A percentile compares a stretch with the other conserved stretches of the same genome.
Conservation (phyloP, 2,888 invertebrate species). For the Antheraea assamensis region DNA sequence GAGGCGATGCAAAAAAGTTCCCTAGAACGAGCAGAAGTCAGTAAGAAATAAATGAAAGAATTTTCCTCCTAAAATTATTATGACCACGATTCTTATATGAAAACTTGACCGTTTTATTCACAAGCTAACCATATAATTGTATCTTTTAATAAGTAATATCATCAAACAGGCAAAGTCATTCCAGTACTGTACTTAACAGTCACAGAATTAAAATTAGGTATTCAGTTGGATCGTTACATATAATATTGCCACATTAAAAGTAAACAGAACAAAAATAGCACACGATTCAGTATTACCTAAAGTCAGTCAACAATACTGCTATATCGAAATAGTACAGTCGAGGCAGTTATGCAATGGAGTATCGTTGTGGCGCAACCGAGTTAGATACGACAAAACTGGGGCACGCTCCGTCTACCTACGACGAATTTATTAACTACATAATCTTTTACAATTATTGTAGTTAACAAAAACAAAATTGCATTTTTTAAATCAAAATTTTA, state of each 20-base stretch:
- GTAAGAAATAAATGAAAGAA: no score
- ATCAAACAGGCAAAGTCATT: not conserved
- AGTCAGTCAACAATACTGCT: constrained; percentile 40
- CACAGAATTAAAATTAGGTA: not conserved
- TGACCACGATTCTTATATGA: no score
- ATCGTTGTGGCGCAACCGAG: constrained; percentile 65
- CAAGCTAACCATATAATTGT: no score
- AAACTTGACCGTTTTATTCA: no score
- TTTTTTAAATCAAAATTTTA: no score
- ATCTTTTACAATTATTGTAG: not conserved
- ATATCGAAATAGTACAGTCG: constrained; percentile 71
- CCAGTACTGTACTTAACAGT: not conserved
- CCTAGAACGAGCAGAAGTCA: no score
- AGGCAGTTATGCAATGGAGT: constrained; percentile 63
- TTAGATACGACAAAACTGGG: constrained; percentile 69
- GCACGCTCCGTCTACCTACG: constrained; percentile 51
- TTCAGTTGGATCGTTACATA: not conserved
- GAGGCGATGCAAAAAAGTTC: no score
- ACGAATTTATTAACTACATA: constrained; percentile 38
- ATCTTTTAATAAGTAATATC: not conserved
- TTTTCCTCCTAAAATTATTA: no score
- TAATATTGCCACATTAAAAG: not conserved
- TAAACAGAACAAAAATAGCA: constrained; percentile 18
- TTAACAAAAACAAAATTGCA: not conserved
- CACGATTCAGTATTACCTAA: constrained; percentile 45